Evolutionary conservation across 2,888 invertebrate species (phyloP), one percentile per base, ranked within the genome.

Genomic region (Phlogophora meticulosa): DNA sequence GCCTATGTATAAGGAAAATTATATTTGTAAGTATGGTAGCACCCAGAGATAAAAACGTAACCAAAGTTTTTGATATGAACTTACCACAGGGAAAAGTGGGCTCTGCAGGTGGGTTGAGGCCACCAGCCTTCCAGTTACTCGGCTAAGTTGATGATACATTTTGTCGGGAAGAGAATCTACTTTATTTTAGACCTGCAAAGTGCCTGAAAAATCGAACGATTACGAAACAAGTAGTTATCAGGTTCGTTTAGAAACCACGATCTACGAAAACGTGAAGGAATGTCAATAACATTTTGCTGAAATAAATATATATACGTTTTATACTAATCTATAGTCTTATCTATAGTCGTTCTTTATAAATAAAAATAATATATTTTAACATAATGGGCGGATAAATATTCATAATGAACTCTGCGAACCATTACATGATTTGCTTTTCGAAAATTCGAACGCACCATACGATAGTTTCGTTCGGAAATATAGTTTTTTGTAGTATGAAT

Each of bases 101-200:
- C 86, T 89, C 81, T 95, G 96, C 70, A 95, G 82, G 78, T 93
- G 86, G 38, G 91, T 84, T 56, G 95, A 88, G 67, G 92, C 88
- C 13, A 94, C 88, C 67, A 95, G 88, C 86, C 95, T 92, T 72
- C 95, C 96, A 58, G 94, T 91, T 55, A 92, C 77, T 91, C 86
- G 93, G 88, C 91, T 91, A 43, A 95, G 86, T 89, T 95, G 95
- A 81, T 95, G 93, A 84, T 94, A 96, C 95, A 96, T 96, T 86
- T 90, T 92, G 64, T 42, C 46, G 24, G 46, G 43, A 76, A 46
- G 38, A 70, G 68, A 72, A 71, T 70, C 66, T 64, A 78, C 76
- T 76, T 78, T 65, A 68, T 49, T 64, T 65, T 51, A 73, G 56
- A 68, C 62, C 69, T 68, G 73, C 76, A 76, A 67, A 81, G 80